These are phyloP conservation scores for Paramuricea clavata DNA, from an alignment of 92 coral and sea anemone genomes.

Conservation along the genomic window DNA sequence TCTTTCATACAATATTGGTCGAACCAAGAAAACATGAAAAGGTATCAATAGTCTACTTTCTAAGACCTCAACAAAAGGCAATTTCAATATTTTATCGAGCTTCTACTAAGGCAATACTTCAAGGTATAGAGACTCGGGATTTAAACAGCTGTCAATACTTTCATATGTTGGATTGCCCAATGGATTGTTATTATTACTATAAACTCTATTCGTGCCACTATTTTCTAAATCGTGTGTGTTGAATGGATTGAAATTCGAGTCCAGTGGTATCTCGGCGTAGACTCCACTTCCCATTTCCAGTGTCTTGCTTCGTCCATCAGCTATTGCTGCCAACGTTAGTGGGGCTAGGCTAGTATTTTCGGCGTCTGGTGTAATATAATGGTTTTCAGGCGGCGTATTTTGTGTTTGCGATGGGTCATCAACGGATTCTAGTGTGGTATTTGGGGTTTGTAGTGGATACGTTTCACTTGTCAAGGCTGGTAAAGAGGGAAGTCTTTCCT, in stretches of 20 bases:
- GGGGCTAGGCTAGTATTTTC: background rate
- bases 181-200: background rate
- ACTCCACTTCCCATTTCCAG: background rate
- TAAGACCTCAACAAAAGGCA: too few relatives aligned
- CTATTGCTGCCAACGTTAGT: background rate
- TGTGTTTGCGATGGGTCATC: background rate
- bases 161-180: conserved; percentile 18
- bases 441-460: conserved; percentile 3
- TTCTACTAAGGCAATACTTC: conserved; percentile 22
- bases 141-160: background rate
- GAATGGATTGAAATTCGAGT: background rate
- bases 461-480: background rate
- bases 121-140: conserved; percentile 16
- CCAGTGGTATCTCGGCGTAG: background rate
- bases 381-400: background rate
- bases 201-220: background rate
- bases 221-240: background rate
- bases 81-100: too few relatives aligned
- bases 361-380: background rate
- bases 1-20: too few relatives aligned
- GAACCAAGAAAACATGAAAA: too few relatives aligned
- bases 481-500: conserved; percentile 32
- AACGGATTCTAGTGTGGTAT: background rate
- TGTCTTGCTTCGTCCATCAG: background rate
- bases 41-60: too few relatives aligned